These are phyloP conservation scores for Eupithecia subumbrata DNA, from an alignment of 2,888 invertebrate species.

Conservation along the genomic window DNA sequence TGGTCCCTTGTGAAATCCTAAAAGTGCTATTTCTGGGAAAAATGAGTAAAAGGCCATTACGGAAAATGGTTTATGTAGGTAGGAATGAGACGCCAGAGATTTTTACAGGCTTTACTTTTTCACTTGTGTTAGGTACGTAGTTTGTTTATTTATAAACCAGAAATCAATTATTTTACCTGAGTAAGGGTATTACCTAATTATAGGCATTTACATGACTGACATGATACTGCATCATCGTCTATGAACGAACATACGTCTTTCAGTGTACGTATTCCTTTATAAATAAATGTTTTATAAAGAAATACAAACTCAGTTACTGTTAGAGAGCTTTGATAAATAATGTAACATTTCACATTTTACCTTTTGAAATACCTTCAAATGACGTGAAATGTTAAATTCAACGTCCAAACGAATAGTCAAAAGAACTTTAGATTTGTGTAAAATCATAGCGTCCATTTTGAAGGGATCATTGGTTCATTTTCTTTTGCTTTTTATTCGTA, in stretches of 20 bases:
- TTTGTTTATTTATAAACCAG: neutral
- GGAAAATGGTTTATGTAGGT: neutral
- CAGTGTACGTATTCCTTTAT: neutral
- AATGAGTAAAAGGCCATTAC: constrained; percentile 24
- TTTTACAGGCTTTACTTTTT: neutral
- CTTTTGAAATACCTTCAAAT: neutral
- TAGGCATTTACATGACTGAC: neutral
- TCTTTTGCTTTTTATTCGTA: neutral
- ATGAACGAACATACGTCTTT: neutral
- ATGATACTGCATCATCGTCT: neutral
- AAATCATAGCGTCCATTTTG: neutral
- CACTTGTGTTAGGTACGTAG: neutral
- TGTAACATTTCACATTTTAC: neutral
- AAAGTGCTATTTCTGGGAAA: constrained; percentile 28
- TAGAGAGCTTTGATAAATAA: neutral
- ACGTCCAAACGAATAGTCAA: neutral
- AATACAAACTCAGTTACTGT: neutral
- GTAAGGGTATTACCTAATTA: neutral
- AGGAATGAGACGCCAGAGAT: neutral
- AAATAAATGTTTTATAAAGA: neutral
- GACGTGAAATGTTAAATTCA: neutral
- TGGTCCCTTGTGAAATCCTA: constrained; percentile 28
- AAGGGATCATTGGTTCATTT: neutral
- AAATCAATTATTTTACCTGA: neutral
- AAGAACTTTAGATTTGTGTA: neutral